Conservation (phyloP, 1,140 invertebrate genomes). For the Achatina immaculata region DNA sequence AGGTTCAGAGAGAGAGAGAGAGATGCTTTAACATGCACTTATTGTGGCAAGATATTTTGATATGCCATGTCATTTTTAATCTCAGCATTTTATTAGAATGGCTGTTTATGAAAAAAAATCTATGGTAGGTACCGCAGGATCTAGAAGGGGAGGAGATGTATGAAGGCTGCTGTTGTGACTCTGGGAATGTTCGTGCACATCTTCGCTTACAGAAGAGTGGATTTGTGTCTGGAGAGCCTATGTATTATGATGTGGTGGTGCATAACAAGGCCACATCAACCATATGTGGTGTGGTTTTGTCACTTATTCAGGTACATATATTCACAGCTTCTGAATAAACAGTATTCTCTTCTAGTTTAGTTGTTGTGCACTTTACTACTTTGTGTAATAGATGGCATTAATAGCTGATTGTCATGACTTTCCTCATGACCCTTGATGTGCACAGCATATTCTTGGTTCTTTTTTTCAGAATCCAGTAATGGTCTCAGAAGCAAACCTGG, state of each 20-base stretch:
- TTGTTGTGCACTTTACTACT: background rate
- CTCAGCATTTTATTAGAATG: no score
- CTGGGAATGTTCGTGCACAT: conserved; percentile 45
- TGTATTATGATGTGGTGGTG: conserved; percentile 51
- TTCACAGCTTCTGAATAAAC: background rate
- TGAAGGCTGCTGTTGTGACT: conserved; percentile 59
- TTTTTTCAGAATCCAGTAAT: no score
- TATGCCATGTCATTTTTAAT: no score
- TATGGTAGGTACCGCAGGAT: conserved; percentile 27
- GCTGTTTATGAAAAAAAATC: no score
- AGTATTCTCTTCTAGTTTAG: background rate
- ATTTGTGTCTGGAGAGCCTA: conserved; percentile 60
- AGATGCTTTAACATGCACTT: no score
- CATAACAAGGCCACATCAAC: conserved; percentile 54
- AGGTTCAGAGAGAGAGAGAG: no score
- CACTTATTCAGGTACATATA: conserved; percentile 52
- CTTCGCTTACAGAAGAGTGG: conserved; percentile 55
- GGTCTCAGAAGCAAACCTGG: no score
- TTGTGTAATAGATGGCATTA: no score
- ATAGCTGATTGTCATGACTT: no score
- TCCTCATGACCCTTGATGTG: conserved; percentile 4
- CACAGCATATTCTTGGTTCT: no score
- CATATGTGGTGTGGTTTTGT: conserved; percentile 42
- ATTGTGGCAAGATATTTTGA: no score
- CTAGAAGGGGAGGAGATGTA: conserved; percentile 45